phyloP scores from a whole-genome alignment of 2,888 invertebrate species.

The Meghimatium bilineatum region DNA sequence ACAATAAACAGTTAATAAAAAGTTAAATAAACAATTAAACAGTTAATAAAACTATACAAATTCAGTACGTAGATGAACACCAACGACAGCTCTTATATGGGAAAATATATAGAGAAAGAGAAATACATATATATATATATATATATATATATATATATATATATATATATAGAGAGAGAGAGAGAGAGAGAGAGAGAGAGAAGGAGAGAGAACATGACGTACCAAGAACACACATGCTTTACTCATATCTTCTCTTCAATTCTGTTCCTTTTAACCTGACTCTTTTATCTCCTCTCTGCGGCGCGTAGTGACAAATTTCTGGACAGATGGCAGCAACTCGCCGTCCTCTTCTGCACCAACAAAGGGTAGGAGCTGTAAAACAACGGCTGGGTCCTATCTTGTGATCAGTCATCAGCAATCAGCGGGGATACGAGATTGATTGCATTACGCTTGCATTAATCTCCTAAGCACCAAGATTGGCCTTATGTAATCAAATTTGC shows the following conservation, averaged over 20 bases:
- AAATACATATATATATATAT: too few relatives aligned
- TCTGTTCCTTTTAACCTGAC: neutral
- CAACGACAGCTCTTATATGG: neutral
- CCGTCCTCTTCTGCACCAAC: slow-evolving; percentile 19
- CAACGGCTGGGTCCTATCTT: slow-evolving; percentile 39
- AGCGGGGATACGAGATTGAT: slow-evolving; percentile 32
- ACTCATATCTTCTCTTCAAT: neutral
- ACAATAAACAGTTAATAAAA: too few relatives aligned
- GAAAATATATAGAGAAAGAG: neutral
- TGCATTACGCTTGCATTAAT: slow-evolving; percentile 45
- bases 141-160: too few relatives aligned
- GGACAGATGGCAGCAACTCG: slow-evolving; percentile 44
- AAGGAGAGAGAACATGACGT: too few relatives aligned
- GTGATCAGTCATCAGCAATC: slow-evolving; percentile 38
- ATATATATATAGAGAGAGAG: too few relatives aligned
- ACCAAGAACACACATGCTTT: neutral
- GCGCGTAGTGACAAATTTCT: slow-evolving; percentile 19
- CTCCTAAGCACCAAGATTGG: slow-evolving; percentile 38
- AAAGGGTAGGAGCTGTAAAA: slow-evolving; percentile 37
- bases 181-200: too few relatives aligned
- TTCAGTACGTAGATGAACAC: too few relatives aligned
- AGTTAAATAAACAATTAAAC: too few relatives aligned
- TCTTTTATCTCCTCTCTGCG: neutral
- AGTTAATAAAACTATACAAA: too few relatives aligned
- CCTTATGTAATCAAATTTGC: slow-evolving; percentile 46